These are phyloP conservation scores for Prorops nasuta DNA, from an alignment of 1,140 invertebrate species.

Conservation along the genomic window DNA sequence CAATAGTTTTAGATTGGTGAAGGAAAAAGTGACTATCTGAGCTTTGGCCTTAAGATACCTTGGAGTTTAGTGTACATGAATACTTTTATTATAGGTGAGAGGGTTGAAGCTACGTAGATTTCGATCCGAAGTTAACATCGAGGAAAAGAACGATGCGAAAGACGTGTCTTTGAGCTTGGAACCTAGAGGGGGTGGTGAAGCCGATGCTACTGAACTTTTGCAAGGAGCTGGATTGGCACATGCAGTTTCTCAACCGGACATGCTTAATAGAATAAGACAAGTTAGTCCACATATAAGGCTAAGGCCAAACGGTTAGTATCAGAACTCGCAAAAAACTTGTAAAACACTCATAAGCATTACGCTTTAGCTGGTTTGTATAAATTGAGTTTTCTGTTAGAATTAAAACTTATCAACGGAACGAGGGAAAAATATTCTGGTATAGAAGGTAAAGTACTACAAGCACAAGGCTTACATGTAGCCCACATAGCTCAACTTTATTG, in stretches of 20 bases:
- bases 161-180: constrained; percentile 44
- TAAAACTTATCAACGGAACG: constrained; percentile 37
- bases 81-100: constrained; percentile 44
- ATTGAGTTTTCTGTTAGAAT: constrained; percentile 24
- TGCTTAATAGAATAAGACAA: constrained; percentile 40
- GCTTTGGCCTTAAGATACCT: too few relatives aligned
- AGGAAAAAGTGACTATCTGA: constrained; percentile 44
- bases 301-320: constrained; percentile 36
- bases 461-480: constrained; percentile 49
- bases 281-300: constrained; percentile 37
- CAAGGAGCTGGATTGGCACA: constrained; percentile 44
- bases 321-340: not conserved
- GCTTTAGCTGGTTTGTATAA: not conserved
- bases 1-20: constrained; percentile 49
- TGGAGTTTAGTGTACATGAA: too few relatives aligned
- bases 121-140: constrained; percentile 53
- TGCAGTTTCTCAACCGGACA: constrained; percentile 54
- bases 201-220: constrained; percentile 50
- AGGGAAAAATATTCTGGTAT: constrained; percentile 48
- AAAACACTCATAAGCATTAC: too few relatives aligned
- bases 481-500: constrained; percentile 50
- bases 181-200: constrained; percentile 46
- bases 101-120: constrained; percentile 50
- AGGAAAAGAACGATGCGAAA: constrained; percentile 42
- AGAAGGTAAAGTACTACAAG: constrained; percentile 50